These are phyloP conservation scores for Sakesphorus luctuosus DNA, from an alignment of 2,113 vertebrate species.

Conservation along the genomic window DNA sequence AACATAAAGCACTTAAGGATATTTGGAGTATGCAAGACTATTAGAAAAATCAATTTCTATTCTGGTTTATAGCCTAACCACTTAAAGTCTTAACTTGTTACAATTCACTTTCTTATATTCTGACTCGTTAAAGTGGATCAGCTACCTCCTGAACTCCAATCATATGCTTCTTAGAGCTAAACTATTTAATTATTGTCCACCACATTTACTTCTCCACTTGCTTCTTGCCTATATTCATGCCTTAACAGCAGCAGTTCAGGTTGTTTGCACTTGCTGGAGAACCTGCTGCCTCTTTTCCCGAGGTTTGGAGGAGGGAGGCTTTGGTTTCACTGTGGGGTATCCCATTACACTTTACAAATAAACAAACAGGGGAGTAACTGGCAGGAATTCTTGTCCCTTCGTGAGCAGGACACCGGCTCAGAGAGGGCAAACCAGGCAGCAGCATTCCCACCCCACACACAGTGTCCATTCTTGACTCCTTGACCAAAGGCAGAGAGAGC, in stretches of 20 bases:
- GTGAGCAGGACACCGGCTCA: conserved; percentile 31
- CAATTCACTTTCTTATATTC: conserved; percentile 28
- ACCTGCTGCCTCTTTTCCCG: not conserved
- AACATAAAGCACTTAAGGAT: conserved; percentile 57
- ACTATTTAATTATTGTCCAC: conserved; percentile 2
- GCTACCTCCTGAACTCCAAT: conserved; percentile 4
- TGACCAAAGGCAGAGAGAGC: conserved; percentile 60
- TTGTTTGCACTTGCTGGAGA: conserved; percentile 18
- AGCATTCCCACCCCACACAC: conserved; percentile 75
- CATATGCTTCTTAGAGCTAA: not conserved
- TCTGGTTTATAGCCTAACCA: conserved; percentile 53
- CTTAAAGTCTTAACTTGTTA: conserved; percentile 59
- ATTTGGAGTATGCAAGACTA: conserved; percentile 45
- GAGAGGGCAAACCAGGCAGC: conserved; percentile 51
- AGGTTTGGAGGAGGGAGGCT: not conserved
- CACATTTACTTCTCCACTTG: not conserved
- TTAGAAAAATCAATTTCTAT: conserved; percentile 66
- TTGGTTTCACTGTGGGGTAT: not conserved
- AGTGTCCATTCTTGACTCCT: conserved; percentile 77
- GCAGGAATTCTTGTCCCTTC: conserved; percentile 60
- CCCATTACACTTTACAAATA: conserved; percentile 39
- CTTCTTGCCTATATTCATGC: not conserved
- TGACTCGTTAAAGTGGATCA: not conserved
- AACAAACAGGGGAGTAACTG: conserved; percentile 55
- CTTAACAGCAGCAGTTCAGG: not conserved